Conservation (phyloP, 2,113 vertebrate genomes). For the Protobothrops mucrosquamatus region DNA sequence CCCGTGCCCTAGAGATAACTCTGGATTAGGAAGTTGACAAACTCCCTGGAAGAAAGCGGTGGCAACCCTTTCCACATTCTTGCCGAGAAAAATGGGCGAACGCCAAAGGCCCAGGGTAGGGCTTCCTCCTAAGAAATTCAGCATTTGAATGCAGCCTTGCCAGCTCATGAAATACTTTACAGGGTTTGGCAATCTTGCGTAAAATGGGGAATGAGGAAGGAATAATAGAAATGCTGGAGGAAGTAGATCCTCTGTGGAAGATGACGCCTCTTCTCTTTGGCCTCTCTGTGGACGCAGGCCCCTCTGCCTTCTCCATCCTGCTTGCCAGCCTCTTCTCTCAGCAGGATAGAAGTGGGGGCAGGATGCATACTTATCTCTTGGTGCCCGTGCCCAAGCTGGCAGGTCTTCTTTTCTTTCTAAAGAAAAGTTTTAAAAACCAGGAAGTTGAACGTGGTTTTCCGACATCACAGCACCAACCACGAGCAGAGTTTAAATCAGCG, state of each 20-base stretch:
- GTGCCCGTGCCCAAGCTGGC: background rate
- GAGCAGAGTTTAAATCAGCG: background rate
- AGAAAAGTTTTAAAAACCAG: background rate
- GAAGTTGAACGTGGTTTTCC: background rate
- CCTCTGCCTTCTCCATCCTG: background rate
- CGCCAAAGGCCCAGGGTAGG: no score
- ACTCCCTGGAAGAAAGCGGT: background rate
- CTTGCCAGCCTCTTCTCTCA: background rate
- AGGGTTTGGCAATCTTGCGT: background rate
- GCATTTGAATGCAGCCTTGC: background rate
- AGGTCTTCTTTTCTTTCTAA: background rate
- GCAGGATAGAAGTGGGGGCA: background rate
- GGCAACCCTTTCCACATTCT: background rate
- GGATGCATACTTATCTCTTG: background rate
- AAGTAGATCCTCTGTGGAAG: background rate
- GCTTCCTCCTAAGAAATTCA: background rate
- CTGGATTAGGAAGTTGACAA: background rate
- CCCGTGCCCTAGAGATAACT: constrained; percentile 49
- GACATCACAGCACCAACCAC: background rate
- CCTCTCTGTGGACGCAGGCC: background rate
- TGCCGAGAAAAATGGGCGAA: background rate
- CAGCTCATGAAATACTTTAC: background rate
- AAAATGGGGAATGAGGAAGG: background rate
- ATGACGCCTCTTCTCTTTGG: background rate
- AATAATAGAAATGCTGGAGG: background rate